Evolutionary conservation across 2,888 invertebrate genomes (phyloP).

Genomic region (Philaethria dido): DNA sequence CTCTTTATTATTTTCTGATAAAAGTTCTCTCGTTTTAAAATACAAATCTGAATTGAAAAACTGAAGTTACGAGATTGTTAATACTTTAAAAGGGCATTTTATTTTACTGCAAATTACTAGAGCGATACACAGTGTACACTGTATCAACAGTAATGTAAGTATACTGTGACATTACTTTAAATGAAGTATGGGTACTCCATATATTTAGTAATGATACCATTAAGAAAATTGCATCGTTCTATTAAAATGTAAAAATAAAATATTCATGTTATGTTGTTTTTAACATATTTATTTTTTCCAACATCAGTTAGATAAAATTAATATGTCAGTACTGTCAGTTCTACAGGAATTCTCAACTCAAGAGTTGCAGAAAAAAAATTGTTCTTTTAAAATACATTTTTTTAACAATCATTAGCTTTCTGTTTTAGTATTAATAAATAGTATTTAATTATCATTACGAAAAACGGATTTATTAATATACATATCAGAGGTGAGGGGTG

Average conservation of each 20-base stretch:
- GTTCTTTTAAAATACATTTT: too few relatives aligned
- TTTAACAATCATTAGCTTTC: too few relatives aligned
- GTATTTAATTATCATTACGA: too few relatives aligned
- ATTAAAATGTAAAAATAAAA: background rate
- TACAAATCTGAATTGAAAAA: slow-evolving; percentile 21
- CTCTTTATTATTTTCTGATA: slow-evolving; percentile 3
- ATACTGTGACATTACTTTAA: background rate
- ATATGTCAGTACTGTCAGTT: too few relatives aligned
- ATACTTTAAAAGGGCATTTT: slow-evolving; percentile 16
- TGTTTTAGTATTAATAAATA: too few relatives aligned
- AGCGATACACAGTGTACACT: slow-evolving; percentile 4
- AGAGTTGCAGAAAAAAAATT: too few relatives aligned
- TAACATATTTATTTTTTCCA: too few relatives aligned
- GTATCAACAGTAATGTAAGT: background rate
- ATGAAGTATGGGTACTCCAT: background rate
- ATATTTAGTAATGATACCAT: background rate
- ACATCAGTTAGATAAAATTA: too few relatives aligned
- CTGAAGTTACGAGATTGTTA: slow-evolving; percentile 6
- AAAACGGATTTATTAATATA: too few relatives aligned
- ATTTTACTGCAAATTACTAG: slow-evolving; percentile 18
- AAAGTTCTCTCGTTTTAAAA: slow-evolving; percentile 16
- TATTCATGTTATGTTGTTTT: too few relatives aligned
- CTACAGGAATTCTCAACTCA: too few relatives aligned
- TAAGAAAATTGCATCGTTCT: background rate
- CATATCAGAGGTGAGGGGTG: too few relatives aligned